These are phyloP conservation scores for Melopsittacus undulatus DNA, from an alignment of 2,797 vertebrate genomes.

Conservation along the genomic window DNA sequence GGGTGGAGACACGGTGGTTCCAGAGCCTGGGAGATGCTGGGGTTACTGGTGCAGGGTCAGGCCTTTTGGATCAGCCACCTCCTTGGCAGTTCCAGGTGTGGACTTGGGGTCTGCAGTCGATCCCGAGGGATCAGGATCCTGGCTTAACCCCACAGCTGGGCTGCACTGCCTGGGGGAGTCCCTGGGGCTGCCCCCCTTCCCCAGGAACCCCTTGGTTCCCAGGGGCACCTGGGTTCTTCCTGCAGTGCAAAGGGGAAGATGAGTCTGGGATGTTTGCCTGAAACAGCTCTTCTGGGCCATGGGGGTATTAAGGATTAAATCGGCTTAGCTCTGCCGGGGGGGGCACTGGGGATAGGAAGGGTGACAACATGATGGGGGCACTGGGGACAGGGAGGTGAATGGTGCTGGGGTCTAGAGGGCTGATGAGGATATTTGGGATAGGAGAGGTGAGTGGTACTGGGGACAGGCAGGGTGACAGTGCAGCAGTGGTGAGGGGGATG, in stretches of 20 bases:
- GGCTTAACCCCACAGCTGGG: no score
- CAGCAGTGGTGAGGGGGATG: no score
- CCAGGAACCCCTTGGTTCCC: background rate
- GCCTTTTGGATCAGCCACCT: background rate
- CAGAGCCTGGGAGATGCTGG: background rate
- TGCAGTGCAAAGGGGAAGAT: accelerated
- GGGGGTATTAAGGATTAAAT: slow-evolving; percentile 41
- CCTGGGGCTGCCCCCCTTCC: background rate
- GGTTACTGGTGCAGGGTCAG: background rate
- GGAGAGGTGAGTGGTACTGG: background rate
- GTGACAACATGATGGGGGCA: background rate
- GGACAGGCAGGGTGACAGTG: background rate
- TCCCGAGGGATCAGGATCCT: accelerated
- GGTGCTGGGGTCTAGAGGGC: background rate
- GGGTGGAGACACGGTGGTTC: background rate
- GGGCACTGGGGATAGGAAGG: background rate
- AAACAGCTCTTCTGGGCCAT: slow-evolving; percentile 22
- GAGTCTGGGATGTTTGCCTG: background rate
- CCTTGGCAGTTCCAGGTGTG: accelerated
- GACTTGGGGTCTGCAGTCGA: accelerated
- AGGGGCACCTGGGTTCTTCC: accelerated
- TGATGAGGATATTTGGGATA: background rate
- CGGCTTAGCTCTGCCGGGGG: background rate
- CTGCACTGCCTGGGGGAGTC: background rate
- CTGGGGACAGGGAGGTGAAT: background rate